These are phyloP conservation scores for Dorcus parallelipipedus DNA, from an alignment of 2,888 invertebrate genomes.

Conservation along the genomic window DNA sequence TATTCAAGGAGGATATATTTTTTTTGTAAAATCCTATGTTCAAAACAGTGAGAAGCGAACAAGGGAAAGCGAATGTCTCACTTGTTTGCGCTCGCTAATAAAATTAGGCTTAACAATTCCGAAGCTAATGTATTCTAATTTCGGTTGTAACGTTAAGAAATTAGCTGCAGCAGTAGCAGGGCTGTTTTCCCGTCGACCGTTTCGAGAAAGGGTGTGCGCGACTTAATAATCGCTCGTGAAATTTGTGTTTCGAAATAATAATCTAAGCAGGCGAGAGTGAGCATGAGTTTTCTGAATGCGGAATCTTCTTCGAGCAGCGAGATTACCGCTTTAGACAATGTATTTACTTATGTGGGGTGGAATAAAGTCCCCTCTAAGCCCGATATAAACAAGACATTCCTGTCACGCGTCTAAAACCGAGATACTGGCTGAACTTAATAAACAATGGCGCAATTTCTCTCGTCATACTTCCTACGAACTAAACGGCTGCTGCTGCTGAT, in stretches of 20 bases:
- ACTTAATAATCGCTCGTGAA: too few species aligned
- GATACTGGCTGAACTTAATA: slow-evolving; percentile 28
- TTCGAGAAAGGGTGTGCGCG: too few species aligned
- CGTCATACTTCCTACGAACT: slow-evolving; percentile 6
- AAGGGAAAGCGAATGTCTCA: too few species aligned
- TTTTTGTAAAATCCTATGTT: too few species aligned
- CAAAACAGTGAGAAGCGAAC: too few species aligned
- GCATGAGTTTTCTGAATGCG: neutral
- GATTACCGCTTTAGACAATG: neutral
- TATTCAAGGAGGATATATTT: too few species aligned
- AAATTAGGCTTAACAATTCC: too few species aligned
- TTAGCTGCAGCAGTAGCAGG: too few species aligned
- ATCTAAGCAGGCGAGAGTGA: neutral
- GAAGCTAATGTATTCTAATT: too few species aligned
- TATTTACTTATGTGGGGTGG: neutral
- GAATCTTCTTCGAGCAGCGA: neutral
- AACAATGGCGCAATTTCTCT: slow-evolving; percentile 29
- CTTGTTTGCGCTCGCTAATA: too few species aligned
- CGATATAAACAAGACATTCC: slow-evolving; percentile 25
- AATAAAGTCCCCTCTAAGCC: neutral
- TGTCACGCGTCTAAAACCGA: slow-evolving; percentile 29
- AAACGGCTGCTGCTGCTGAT: slow-evolving; percentile 13
- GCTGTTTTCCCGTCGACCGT: too few species aligned
- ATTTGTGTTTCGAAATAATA: neutral
- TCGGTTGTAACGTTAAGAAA: too few species aligned